Conservation (phyloP, 1,140 invertebrate genomes). For the Rhizoglyphus robini region DNA sequence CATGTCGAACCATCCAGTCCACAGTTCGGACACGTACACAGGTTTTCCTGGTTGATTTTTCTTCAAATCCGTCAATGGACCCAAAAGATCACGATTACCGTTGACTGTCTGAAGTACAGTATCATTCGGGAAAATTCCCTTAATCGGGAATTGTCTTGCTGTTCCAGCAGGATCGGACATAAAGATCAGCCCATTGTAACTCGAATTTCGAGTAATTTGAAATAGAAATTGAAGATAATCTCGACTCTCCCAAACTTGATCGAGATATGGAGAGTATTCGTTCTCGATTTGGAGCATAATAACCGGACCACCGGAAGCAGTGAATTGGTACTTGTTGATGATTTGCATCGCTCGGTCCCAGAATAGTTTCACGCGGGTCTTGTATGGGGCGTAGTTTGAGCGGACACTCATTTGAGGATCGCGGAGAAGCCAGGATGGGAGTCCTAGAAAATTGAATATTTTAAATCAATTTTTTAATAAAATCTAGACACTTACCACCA, state of each 20-base stretch:
- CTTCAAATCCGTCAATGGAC: background rate
- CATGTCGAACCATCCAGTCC: slow-evolving; percentile 33
- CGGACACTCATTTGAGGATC: slow-evolving; percentile 23
- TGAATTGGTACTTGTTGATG: slow-evolving; percentile 1
- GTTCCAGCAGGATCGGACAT: background rate
- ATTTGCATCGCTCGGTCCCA: background rate
- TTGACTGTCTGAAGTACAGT: slow-evolving; percentile 2
- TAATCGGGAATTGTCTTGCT: background rate
- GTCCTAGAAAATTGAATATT: too few relatives aligned
- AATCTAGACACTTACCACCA: too few relatives aligned
- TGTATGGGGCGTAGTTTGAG: slow-evolving; percentile 26
- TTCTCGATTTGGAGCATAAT: slow-evolving; percentile 33
- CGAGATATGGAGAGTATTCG: slow-evolving; percentile 21
- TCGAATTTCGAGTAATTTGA: background rate
- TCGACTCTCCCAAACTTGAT: too few relatives aligned
- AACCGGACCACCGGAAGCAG: slow-evolving; percentile 32
- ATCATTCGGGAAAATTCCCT: background rate
- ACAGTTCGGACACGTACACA: slow-evolving; percentile 33
- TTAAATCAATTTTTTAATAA: too few relatives aligned
- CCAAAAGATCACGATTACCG: background rate
- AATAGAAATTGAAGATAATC: background rate
- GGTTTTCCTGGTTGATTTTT: slow-evolving; percentile 28
- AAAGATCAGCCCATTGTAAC: background rate
- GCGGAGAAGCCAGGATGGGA: slow-evolving; percentile 33
- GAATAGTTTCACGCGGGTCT: slow-evolving; percentile 24